Conservation (phyloP, 2,888 invertebrate genomes). For the Eupithecia vulgata region DNA sequence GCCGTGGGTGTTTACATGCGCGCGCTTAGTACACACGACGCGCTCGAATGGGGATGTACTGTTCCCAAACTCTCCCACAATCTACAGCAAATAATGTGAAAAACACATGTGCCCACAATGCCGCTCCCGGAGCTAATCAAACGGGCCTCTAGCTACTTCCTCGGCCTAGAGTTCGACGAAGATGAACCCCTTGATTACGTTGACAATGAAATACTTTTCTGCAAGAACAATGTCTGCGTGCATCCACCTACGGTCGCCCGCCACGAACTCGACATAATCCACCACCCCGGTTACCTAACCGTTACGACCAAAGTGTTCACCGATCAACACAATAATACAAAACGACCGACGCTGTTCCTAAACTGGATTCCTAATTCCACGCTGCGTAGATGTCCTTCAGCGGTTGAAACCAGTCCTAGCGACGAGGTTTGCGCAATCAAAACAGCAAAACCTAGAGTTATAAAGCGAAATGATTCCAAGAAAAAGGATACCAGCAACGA, state of each 20-base stretch:
- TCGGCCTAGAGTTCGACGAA: constrained; percentile 87
- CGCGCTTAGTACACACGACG: constrained; percentile 76
- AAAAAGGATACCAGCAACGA: constrained; percentile 72
- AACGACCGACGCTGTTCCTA: constrained; percentile 91
- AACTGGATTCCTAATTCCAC: constrained; percentile 98
- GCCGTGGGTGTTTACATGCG: constrained; percentile 77
- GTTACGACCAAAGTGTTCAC: constrained; percentile 92
- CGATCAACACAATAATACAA: constrained; percentile 90
- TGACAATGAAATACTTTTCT: constrained; percentile 93
- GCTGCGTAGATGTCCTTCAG: constrained; percentile 92
- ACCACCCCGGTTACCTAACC: constrained; percentile 96
- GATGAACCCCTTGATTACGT: constrained; percentile 87
- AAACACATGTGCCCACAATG: constrained; percentile 77
- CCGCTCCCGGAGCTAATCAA: constrained; percentile 90
- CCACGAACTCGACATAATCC: constrained; percentile 92
- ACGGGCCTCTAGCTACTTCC: constrained; percentile 91
- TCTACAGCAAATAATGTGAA: constrained; percentile 64
- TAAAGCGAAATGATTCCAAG: constrained; percentile 53
- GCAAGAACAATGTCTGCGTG: constrained; percentile 98
- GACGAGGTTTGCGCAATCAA: constrained; percentile 72
- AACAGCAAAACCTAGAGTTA: constrained; percentile 60
- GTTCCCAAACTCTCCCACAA: constrained; percentile 23
- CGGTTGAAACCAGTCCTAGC: constrained; percentile 85
- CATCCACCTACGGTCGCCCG: constrained; percentile 95
- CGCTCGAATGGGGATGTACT: constrained; percentile 68